These are phyloP conservation scores for Pandemis heparana DNA, from an alignment of 2,888 invertebrate species.

Conservation along the genomic window DNA sequence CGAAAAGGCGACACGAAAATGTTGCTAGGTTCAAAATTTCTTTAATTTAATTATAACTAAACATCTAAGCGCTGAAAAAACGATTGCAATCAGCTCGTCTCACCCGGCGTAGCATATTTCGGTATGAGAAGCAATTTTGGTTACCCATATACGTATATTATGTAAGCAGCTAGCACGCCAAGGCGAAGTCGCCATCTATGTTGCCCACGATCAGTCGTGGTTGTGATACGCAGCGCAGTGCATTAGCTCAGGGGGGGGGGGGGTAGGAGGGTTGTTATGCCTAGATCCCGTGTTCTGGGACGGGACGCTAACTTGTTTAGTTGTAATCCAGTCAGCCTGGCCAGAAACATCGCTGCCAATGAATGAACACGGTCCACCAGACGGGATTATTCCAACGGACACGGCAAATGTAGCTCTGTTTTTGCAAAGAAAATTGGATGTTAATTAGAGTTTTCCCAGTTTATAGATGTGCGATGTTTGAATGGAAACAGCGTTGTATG, in stretches of 20 bases:
- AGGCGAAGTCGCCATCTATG: background rate
- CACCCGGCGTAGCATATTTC: no score
- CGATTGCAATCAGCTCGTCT: no score
- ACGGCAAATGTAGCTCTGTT: background rate
- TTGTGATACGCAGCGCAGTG: background rate
- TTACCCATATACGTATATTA: no score
- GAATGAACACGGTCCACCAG: background rate
- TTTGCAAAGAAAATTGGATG: background rate
- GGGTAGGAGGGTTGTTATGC: background rate
- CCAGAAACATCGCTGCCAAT: background rate
- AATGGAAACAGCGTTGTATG: no score
- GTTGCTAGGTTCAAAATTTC: no score
- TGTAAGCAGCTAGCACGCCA: no score
- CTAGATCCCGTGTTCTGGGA: background rate
- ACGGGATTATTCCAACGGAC: background rate
- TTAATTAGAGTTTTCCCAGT: no score
- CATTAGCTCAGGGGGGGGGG: background rate
- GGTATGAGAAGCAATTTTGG: no score
- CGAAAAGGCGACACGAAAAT: no score
- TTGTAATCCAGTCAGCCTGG: background rate
- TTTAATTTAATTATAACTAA: no score
- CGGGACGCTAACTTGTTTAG: constrained; percentile 4
- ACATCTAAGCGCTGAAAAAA: no score
- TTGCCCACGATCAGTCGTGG: background rate
- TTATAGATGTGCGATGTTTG: no score